A percentile compares a stretch with the other conserved stretches of the same genome.
Conservation (phyloP, 2,797 vertebrate species). For the Glyptemys insculpta region DNA sequence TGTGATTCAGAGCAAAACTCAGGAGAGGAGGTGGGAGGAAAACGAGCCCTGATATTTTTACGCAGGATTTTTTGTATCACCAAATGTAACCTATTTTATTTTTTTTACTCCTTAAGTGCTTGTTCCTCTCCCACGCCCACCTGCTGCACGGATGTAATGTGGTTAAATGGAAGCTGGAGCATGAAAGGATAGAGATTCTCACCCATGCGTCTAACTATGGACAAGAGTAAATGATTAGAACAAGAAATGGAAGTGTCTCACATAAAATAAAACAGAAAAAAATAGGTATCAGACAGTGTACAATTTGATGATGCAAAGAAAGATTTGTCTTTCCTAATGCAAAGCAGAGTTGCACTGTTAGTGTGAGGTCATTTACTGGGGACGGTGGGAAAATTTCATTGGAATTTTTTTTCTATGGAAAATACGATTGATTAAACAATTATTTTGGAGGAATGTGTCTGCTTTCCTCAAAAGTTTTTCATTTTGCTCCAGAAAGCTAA, state of each 20-base stretch:
- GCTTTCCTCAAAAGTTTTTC: background rate
- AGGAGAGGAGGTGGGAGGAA: background rate
- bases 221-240: accelerated
- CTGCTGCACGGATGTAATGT: background rate
- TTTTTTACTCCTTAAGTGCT: background rate
- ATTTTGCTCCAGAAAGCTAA: background rate
- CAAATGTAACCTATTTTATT: background rate
- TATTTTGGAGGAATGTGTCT: accelerated
- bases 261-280: background rate
- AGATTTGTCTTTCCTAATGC: background rate
- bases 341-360: accelerated
- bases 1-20: background rate
- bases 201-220: background rate
- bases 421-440: background rate
- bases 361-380: accelerated
- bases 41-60: background rate
- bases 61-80: background rate
- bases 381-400: accelerated
- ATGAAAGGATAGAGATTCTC: background rate
- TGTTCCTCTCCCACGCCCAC: background rate
- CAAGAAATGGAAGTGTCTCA: background rate
- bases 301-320: background rate
- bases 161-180: background rate
- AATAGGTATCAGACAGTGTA: accelerated
- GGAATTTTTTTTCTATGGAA: background rate